Base-by-base conservation (phyloP, 1,140 invertebrate genomes). In the Aethina tumida region DNA sequence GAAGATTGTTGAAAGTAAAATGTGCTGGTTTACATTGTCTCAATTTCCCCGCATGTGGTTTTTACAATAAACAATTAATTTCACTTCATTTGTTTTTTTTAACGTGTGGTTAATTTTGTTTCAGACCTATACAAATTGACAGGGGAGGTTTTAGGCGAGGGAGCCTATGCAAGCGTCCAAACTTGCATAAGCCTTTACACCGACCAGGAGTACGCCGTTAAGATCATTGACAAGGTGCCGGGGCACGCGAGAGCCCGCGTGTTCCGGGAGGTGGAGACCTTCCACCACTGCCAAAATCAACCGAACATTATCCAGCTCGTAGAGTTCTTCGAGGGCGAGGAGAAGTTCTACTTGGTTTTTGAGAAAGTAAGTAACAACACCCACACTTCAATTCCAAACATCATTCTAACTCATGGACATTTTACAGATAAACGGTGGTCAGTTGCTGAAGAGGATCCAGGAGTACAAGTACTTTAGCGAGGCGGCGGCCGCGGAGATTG, bases 251-350 rank as follows among this genome's bases (percentile, higher is more conserved):
- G 94, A 45, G 81, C 80, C 51, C 75, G 93, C 52, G 93, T 97
- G 25, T 94, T 97, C 72, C 88, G 92, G 43, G 95, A 99, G 67
- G 91, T 99, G 50, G 93, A 99, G 68, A 97, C 92, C 47, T 97
- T 97, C 73, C 88, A 96, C 67, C 85, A 97, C 66, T 98, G 93
- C 66, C 83, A 91, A 62, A 89, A 87, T 44, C 92, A 97, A 69
- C 81, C 86, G 14, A 94, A 97, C 64, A 97, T 98, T 64, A 88
- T 98, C 59, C 92, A 97, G 66, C 75, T 99, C 57, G 82, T 91
- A 52, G 92, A 97, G 64, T 96, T 93, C 69, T 96, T 96, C 67
- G 92, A 97, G 66, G 94, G 96, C 70, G 84, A 92, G 47, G 87
- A 94, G 62, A 84, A 81, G 62, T 97, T 97, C 64, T 97, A 95